Evolutionary conservation across 2,888 invertebrate genomes (phyloP).

Genomic region (Hydraecia micacea): DNA sequence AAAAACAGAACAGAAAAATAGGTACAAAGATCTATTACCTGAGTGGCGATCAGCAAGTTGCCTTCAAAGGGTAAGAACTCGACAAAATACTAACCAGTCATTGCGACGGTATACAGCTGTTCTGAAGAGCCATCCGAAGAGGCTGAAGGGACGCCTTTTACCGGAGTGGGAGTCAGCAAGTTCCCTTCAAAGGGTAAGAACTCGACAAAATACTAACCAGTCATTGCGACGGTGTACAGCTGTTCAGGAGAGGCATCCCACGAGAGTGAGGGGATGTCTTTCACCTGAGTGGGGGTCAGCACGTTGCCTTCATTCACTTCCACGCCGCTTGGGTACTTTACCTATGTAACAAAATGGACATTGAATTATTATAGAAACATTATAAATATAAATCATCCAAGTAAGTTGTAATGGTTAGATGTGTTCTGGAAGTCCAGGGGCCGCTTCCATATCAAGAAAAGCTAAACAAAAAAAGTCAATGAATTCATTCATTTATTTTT

Average conservation of each 20-base stretch:
- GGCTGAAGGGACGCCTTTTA: constrained; percentile 93
- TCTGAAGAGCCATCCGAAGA: constrained; percentile 91
- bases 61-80: constrained; percentile 4
- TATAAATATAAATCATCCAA: background rate
- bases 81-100: constrained; percentile 92
- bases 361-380: too few species aligned
- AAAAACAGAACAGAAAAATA: too few species aligned
- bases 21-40: too few species aligned
- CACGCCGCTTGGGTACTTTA: constrained; percentile 88
- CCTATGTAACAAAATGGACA: constrained; percentile 74
- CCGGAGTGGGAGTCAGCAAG: constrained; percentile 93
- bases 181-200: constrained; percentile 89
- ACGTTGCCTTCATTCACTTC: constrained; percentile 92
- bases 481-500: background rate
- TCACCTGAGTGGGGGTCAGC: constrained; percentile 94
- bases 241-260: constrained; percentile 91
- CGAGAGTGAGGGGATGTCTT: constrained; percentile 92
- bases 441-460: background rate
- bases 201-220: constrained; percentile 88
- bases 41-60: too few species aligned
- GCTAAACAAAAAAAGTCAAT: background rate
- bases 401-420: background rate
- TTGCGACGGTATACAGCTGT: constrained; percentile 93
- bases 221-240: constrained; percentile 95
- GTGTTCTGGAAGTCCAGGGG: background rate